Percentiles rank a stretch among this genome's conserved stretches.
Conservation (phyloP, 2,797 vertebrate species). For the Fundulus diaphanus region DNA sequence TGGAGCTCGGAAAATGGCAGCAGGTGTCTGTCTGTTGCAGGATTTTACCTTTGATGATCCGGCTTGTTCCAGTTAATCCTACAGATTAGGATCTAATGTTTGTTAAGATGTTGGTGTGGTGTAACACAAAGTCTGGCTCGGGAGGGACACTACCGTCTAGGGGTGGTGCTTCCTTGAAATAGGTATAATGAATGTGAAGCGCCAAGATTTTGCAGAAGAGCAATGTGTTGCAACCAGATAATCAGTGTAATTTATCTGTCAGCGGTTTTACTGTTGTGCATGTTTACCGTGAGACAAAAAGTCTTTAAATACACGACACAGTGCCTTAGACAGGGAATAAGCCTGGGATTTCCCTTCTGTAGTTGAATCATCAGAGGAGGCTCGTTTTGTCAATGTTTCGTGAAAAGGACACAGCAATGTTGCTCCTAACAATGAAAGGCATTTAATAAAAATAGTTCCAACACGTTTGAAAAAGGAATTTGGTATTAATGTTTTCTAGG, state of each 20-base stretch:
- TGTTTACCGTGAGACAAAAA: not conserved
- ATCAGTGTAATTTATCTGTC: conserved; percentile 1
- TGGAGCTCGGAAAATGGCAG: not conserved
- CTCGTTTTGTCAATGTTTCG: not conserved
- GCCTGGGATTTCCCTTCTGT: conserved; percentile 1
- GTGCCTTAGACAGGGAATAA: conserved; percentile 4
- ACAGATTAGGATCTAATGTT: not conserved
- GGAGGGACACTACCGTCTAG: not conserved
- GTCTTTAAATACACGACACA: not conserved
- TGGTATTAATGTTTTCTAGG: not conserved
- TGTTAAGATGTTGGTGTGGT: not conserved
- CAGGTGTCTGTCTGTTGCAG: not conserved
- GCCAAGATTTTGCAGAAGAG: not conserved
- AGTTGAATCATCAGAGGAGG: conserved; percentile 1
- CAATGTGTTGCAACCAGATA: not conserved
- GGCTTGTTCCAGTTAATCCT: not conserved
- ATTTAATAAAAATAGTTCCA: not conserved
- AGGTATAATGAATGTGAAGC: not conserved
- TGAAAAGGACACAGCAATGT: not conserved
- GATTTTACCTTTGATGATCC: not conserved
- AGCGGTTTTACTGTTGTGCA: not conserved
- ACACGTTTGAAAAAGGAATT: not conserved
- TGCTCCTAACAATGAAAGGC: not conserved
- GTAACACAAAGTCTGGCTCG: not conserved
- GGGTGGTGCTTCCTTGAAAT: not conserved